These are phyloP conservation scores for Oxyscelio sp. DNA, from an alignment of 2,888 invertebrate genomes.

Conservation along the genomic window DNA sequence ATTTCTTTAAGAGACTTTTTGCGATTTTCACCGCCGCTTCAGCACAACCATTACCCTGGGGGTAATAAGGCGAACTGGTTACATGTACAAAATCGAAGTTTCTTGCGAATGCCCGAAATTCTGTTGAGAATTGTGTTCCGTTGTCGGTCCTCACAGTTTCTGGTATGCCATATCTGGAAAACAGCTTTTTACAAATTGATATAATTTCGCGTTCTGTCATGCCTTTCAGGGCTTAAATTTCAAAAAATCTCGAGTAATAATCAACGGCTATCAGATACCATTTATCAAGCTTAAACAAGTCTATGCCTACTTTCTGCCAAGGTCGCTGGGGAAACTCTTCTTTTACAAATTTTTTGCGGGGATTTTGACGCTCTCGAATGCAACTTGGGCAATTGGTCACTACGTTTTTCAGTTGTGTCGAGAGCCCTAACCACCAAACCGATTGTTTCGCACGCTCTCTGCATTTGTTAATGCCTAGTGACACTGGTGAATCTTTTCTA, in stretches of 20 bases:
- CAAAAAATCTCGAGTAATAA: slow-evolving; percentile 74
- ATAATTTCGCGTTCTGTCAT: background rate
- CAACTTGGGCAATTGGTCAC: slow-evolving; percentile 62
- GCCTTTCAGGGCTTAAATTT: slow-evolving; percentile 51
- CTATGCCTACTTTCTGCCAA: slow-evolving; percentile 74
- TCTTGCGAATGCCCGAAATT: no score
- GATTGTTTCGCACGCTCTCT: slow-evolving; percentile 70
- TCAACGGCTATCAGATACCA: slow-evolving; percentile 72
- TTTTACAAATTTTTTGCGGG: slow-evolving; percentile 58
- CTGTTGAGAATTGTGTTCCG: no score
- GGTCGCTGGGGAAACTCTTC: slow-evolving; percentile 72
- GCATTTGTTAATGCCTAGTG: slow-evolving; percentile 79
- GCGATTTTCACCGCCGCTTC: no score
- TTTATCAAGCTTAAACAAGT: slow-evolving; percentile 67
- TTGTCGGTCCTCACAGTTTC: background rate
- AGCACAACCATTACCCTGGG: no score
- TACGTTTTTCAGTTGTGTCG: slow-evolving; percentile 57
- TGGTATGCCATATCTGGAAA: slow-evolving; percentile 1
- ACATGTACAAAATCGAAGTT: no score
- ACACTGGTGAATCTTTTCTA: slow-evolving; percentile 75
- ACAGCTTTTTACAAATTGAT: background rate
- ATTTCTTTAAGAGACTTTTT: no score
- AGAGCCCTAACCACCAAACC: no score
- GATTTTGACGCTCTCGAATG: slow-evolving; percentile 42
- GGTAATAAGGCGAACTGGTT: no score